phyloP scores from a whole-genome alignment of 2,113 vertebrate genomes.

The Gila orcuttii region DNA sequence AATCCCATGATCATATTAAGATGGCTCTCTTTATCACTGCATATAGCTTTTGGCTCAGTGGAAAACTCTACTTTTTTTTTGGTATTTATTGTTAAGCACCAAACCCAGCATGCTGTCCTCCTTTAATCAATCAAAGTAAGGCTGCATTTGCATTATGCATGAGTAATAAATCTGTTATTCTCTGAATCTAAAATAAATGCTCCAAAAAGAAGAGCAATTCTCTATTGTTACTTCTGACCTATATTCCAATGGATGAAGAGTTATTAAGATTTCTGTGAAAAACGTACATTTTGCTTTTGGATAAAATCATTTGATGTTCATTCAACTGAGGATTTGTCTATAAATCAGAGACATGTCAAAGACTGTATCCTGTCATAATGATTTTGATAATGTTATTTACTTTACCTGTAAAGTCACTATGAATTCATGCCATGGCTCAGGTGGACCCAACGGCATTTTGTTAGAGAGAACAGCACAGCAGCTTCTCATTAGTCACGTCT shows the following conservation, averaged over 20 bases:
- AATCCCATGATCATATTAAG: constrained; percentile 51
- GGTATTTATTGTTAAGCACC: constrained; percentile 21
- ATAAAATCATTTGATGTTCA: background rate
- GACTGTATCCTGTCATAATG: constrained; percentile 1
- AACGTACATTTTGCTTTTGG: background rate
- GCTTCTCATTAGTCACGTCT: constrained; percentile 18
- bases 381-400: constrained; percentile 26
- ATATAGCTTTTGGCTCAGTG: constrained; percentile 37
- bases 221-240: constrained; percentile 38
- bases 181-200: constrained; percentile 31
- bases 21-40: constrained; percentile 41
- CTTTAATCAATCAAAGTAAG: constrained; percentile 40
- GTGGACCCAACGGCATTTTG: constrained; percentile 41
- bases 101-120: constrained; percentile 7
- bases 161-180: constrained; percentile 37
- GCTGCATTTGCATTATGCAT: constrained; percentile 42
- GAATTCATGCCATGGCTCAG: constrained; percentile 32
- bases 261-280: constrained; percentile 1
- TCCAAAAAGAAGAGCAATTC: constrained; percentile 26
- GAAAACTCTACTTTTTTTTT: constrained; percentile 24
- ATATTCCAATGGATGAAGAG: background rate
- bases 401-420: constrained; percentile 15
- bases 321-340: background rate
- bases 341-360: background rate
- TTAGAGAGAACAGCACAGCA: constrained; percentile 31